Evolutionary conservation across 1,140 invertebrate genomes (phyloP), one percentile per base, ranked within the genome.

Genomic region (Physella acuta): DNA sequence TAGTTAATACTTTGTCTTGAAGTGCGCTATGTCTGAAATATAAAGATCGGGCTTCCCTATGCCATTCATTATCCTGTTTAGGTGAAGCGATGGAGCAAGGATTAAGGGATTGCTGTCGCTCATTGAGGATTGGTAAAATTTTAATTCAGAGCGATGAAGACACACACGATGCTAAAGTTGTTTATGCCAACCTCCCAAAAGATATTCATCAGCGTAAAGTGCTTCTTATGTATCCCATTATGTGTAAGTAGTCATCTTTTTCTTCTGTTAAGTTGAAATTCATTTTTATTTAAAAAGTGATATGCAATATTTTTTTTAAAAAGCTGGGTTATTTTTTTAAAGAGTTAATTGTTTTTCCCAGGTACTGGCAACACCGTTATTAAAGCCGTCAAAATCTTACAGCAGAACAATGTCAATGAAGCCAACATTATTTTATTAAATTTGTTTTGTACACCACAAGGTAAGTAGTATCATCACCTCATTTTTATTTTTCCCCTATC

Each of bases 21-120:
- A n/a, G n/a, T n/a, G n/a, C n/a, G n/a, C n/a, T n/a, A n/a, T n/a
- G n/a, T n/a, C n/a, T n/a, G n/a, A n/a, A n/a, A n/a, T n/a, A n/a
- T n/a, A n/a, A n/a, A n/a, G n/a, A n/a, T n/a, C n/a, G n/a, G n/a
- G n/a, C n/a, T n/a, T n/a, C n/a, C n/a, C n/a, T n/a, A n/a, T 24
- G 20, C 8, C 28, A 30, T 55, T 63, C 44, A 33, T 39, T 36
- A 20, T n/a, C n/a, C n/a, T n/a, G n/a, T 5, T 14, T 61, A 87
- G 88, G 97, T 56, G 97, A 99, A 85, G 95, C 96, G 26, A 99
- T 99, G 97, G 97, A 99, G 58, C 85, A 93, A 89, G 96, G 96
- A 28, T 85, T 99, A 24, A 86, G 97, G 59, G 96, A 99, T 82
- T 99, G 97, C 85, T 99, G 97, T 86, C 90, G 97, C 5, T 98